Evolutionary conservation across 2,888 invertebrate genomes (phyloP), one percentile per base, ranked within the genome.

Genomic region (Cremastobaeus sp.): DNA sequence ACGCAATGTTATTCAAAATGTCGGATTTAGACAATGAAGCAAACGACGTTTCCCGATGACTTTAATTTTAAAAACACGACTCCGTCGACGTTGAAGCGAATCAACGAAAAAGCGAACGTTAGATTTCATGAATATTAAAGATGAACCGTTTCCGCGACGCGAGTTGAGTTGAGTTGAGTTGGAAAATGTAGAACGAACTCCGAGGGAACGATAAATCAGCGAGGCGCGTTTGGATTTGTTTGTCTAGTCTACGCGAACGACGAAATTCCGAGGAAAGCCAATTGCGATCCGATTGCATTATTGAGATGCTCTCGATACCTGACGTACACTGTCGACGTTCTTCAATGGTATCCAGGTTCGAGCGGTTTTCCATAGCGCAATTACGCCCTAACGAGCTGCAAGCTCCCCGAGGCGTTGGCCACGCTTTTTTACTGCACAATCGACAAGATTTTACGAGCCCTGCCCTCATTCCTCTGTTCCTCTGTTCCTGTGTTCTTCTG

Each of bases 361-460:
- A 75, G 50, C 65, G 76, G 57, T 73, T 73, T 76, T 76, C 70
- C 73, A 57, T 69, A 50, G 62, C 57, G 70, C 76, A 76, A 76
- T 73, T 73, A 73, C 73, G 66, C 60, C 57, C 73, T 70, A 76
- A 71, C 65, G 74, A 76, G 74, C 72, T 62, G 77, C 65, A 43
- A 74, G 60, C 52, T 62, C 60, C 73, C 76, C 54, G 41, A 74
- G 69, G 66, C 72, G 59, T 73, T 50, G 50, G 48, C 21, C 71
- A 39, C 11, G 41, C 47, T 71, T 74, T 76, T 72, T 76, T 66
- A 45, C 43, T 52, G 15, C 37, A 30, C 66, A 68, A 69, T 74
- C 62, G 57, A 43, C 59, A 65, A 70, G 62, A 71, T 70, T 73
- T 74, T 73, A 70, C 65, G 69, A 76, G 68, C 52, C 48, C 32